These are phyloP conservation scores for Rhogogaster chlorosoma DNA, from an alignment of 2,888 invertebrate species.

Conservation along the genomic window DNA sequence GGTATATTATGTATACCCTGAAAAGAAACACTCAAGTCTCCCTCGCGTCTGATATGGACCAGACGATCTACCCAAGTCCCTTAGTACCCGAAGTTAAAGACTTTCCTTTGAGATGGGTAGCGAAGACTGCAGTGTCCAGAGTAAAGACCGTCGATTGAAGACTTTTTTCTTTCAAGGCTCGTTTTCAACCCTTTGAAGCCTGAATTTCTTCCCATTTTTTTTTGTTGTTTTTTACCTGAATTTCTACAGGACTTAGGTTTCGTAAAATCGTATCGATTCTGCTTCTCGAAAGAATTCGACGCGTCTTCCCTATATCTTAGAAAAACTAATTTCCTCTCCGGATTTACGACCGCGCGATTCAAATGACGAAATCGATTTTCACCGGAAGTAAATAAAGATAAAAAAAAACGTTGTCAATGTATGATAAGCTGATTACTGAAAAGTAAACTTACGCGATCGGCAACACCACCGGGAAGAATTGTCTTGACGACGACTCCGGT, in stretches of 20 bases:
- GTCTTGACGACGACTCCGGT: conserved; percentile 99
- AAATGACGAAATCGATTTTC: too few species aligned
- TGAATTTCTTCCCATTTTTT: not conserved
- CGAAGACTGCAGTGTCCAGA: not conserved
- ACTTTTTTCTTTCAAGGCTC: not conserved
- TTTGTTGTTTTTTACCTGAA: not conserved
- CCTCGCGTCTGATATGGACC: conserved; percentile 20
- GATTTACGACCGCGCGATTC: not conserved
- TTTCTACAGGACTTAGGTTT: not conserved
- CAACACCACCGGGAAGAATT: conserved; percentile 97
- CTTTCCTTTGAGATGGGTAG: conserved; percentile 17
- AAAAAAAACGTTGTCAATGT: not conserved
- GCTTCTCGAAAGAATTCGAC: not conserved
- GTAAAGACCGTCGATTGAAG: conserved; percentile 18
- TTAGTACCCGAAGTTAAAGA: conserved; percentile 14
- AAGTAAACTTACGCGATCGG: conserved; percentile 88
- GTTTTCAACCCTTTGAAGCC: not conserved
- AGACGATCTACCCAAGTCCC: not conserved
- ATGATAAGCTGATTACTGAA: not conserved
- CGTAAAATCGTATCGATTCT: not conserved
- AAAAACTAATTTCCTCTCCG: not conserved
- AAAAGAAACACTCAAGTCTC: conserved; percentile 20
- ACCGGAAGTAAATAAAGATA: not conserved
- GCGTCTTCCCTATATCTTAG: not conserved
- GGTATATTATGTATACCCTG: not conserved